These are phyloP conservation scores for Ganaspis brasiliensis DNA, from an alignment of 2,888 invertebrate genomes.

Conservation along the genomic window DNA sequence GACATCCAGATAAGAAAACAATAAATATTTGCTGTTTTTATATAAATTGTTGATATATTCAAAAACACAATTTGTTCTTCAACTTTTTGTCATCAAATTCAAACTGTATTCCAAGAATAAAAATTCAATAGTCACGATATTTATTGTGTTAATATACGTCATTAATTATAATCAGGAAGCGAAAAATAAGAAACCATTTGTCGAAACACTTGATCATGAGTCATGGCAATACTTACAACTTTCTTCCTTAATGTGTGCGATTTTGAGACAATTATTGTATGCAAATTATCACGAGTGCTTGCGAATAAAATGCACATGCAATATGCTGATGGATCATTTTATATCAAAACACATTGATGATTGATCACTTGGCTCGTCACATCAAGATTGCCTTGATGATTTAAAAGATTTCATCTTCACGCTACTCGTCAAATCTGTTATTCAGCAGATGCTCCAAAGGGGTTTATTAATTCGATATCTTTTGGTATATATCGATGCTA, in stretches of 20 bases:
- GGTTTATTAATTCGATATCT: neutral
- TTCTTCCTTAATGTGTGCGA: conserved; percentile 4
- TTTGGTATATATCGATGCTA: neutral
- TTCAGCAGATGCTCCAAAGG: conserved; percentile 1
- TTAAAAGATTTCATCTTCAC: conserved; percentile 43
- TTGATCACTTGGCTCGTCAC: conserved; percentile 5
- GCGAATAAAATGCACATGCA: conserved; percentile 7
- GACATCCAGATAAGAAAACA: too few relatives aligned
- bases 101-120: too few relatives aligned
- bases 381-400: conserved; percentile 23
- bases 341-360: conserved; percentile 16
- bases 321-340: conserved; percentile 14
- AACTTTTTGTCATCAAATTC: too few relatives aligned
- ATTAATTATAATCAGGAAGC: conserved; percentile 9
- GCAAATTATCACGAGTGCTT: conserved; percentile 6
- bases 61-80: too few relatives aligned
- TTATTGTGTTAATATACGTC: neutral
- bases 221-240: neutral
- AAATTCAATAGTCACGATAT: too few relatives aligned
- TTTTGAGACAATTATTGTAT: conserved; percentile 10
- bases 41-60: too few relatives aligned
- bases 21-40: too few relatives aligned
- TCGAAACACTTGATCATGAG: conserved; percentile 11
- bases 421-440: conserved; percentile 32
- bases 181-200: neutral